phyloP scores from a whole-genome alignment of 2,888 invertebrate genomes.

The Lasioglossum calceatum region DNA sequence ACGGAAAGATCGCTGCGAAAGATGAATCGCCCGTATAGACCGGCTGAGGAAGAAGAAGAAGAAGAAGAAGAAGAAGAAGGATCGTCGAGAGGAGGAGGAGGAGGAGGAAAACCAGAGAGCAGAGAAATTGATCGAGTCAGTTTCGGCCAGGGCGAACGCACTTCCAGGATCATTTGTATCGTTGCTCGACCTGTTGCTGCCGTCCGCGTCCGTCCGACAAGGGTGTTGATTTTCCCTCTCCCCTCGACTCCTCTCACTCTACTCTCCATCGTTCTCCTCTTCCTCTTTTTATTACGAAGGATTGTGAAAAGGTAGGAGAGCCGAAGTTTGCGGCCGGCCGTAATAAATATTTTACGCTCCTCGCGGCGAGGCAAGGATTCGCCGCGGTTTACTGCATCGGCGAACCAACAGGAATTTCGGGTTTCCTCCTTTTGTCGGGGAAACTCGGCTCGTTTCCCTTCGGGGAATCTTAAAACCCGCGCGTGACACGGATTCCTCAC shows the following conservation, averaged over 20 bases:
- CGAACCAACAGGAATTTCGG: conserved; percentile 17
- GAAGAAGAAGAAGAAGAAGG: not conserved
- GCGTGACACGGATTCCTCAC: conserved; percentile 8
- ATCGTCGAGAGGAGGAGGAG: not conserved
- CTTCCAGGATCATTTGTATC: conserved; percentile 68
- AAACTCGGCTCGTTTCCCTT: not conserved
- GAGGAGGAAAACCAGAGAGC: not conserved
- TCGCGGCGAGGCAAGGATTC: conserved; percentile 15
- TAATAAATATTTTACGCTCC: conserved; percentile 65
- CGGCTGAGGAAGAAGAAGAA: not conserved
- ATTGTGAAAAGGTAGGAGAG: conserved; percentile 29
- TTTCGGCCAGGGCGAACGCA: conserved; percentile 46
- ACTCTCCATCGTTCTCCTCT: not conserved
- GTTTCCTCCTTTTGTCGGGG: not conserved
- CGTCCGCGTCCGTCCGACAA: conserved; percentile 32
- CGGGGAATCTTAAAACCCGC: not conserved
- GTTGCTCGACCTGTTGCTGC: conserved; percentile 68
- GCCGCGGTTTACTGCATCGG: conserved; percentile 29
- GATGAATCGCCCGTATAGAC: not conserved
- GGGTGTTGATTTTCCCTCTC: conserved; percentile 63
- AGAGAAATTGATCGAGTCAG: conserved; percentile 63
- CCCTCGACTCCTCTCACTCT: not conserved
- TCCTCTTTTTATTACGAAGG: conserved; percentile 45
- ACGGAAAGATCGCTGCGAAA: not conserved
- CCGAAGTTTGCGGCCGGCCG: conserved; percentile 30